A percentile compares a stretch with the other conserved stretches of the same genome.
Conservation (phyloP, 2,888 invertebrate genomes). For the Amiota communis region DNA sequence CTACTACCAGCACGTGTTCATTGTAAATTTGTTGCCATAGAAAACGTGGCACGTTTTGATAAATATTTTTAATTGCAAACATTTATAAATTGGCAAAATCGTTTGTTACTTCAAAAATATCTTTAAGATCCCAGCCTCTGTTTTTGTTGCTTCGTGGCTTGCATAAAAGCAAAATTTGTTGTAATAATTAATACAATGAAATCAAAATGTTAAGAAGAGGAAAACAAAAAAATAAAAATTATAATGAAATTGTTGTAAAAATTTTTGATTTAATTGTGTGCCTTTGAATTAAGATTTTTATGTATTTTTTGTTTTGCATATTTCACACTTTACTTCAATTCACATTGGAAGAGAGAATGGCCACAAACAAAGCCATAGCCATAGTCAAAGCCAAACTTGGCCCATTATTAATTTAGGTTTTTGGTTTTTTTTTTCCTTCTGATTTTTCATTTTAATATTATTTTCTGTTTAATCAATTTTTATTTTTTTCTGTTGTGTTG, state of each 20-base stretch:
- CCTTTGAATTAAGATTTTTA: constrained; percentile 58
- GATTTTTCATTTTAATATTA: background rate
- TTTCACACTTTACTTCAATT: constrained; percentile 7
- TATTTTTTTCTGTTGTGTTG: constrained; percentile 26
- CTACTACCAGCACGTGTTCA: constrained; percentile 51
- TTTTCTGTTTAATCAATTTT: constrained; percentile 23
- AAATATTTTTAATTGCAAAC: constrained; percentile 1
- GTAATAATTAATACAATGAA: constrained; percentile 19
- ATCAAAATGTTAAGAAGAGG: background rate
- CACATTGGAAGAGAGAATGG: background rate
- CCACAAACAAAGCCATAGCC: background rate
- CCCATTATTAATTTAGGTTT: background rate
- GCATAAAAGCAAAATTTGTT: constrained; percentile 2
- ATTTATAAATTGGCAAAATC: constrained; percentile 44
- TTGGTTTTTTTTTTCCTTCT: constrained; percentile 22
- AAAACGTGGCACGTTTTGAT: constrained; percentile 58
- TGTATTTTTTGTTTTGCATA: constrained; percentile 36
- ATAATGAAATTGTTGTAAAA: constrained; percentile 50
- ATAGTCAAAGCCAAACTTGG: background rate
- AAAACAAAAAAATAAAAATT: background rate
- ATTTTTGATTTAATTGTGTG: constrained; percentile 65
- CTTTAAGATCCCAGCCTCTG: constrained; percentile 66
- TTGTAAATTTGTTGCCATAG: constrained; percentile 26
- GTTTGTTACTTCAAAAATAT: constrained; percentile 57
- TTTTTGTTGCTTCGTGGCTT: constrained; percentile 57